Conservation (phyloP, 2,888 invertebrate genomes). For the Platypus cylindrus region DNA sequence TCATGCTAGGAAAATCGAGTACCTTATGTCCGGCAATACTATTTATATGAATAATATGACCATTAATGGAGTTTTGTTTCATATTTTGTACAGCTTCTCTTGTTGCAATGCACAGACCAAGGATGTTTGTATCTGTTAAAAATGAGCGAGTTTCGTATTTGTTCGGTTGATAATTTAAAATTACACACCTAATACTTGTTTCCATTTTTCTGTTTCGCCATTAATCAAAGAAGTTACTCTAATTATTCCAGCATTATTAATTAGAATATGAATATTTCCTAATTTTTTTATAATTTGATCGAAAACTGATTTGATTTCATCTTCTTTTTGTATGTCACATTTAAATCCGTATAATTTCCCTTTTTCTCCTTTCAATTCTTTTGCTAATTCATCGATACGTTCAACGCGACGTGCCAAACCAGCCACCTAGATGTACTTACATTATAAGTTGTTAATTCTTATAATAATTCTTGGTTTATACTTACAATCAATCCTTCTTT, state of each 20-base stretch:
- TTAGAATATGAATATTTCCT: constrained; percentile 5
- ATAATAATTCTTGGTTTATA: too few relatives aligned
- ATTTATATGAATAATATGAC: constrained; percentile 20
- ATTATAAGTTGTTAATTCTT: too few relatives aligned
- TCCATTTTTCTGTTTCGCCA: constrained; percentile 9
- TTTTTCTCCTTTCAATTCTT: constrained; percentile 15
- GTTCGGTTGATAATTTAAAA: not conserved
- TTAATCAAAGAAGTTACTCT: constrained; percentile 3
- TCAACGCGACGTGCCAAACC: constrained; percentile 20
- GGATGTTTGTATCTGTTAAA: constrained; percentile 18
- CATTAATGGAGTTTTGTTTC: constrained; percentile 14
- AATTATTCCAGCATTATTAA: constrained; percentile 4
- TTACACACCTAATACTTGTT: constrained; percentile 5
- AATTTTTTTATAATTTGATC: constrained; percentile 21
- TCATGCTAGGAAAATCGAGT: constrained; percentile 11
- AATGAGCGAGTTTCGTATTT: not conserved
- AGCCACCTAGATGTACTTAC: too few relatives aligned
- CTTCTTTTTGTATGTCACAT: constrained; percentile 29
- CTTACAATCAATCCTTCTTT: constrained; percentile 6
- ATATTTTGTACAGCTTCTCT: constrained; percentile 19
- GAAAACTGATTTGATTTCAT: constrained; percentile 26
- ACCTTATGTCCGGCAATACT: constrained; percentile 18
- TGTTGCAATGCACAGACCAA: constrained; percentile 19
- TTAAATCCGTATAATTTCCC: constrained; percentile 27
- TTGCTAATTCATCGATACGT: constrained; percentile 16